phyloP scores from a whole-genome alignment of 2,113 vertebrate species.

The Callipepla squamata region DNA sequence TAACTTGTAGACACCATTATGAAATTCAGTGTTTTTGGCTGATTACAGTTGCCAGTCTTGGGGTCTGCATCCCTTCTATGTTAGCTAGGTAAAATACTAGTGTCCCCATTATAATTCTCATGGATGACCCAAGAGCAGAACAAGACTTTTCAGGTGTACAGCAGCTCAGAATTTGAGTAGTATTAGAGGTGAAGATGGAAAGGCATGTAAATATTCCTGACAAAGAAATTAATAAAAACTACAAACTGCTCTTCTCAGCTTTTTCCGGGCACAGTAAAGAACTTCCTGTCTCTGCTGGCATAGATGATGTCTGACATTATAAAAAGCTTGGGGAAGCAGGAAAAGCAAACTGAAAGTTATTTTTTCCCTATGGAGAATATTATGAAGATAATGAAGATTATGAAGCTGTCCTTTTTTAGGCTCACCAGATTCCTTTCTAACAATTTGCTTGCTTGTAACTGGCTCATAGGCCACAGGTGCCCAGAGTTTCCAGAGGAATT shows the following conservation, averaged over 20 bases:
- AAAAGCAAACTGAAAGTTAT: neutral
- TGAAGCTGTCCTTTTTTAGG: neutral
- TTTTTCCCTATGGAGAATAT: neutral
- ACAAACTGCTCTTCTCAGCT: neutral
- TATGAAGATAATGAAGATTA: neutral
- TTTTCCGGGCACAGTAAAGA: conserved; percentile 18
- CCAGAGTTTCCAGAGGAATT: neutral
- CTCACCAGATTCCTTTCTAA: neutral
- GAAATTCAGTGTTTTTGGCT: conserved; percentile 22
- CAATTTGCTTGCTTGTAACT: neutral
- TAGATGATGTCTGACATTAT: neutral
- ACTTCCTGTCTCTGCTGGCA: neutral
- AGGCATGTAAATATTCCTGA: neutral
- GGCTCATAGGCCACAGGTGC: neutral
- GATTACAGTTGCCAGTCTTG: conserved; percentile 1
- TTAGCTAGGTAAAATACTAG: neutral
- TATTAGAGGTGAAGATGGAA: conserved; percentile 14
- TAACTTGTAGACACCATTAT: conserved; percentile 27
- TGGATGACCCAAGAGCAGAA: neutral
- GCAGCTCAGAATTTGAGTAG: neutral
- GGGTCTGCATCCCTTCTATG: neutral
- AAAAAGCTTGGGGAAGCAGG: conserved; percentile 11
- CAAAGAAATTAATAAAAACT: conserved; percentile 13
- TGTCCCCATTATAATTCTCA: neutral
- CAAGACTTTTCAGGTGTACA: neutral